These are phyloP conservation scores for Gobiocypris rarus DNA, from an alignment of 2,113 vertebrate genomes.

Conservation along the genomic window DNA sequence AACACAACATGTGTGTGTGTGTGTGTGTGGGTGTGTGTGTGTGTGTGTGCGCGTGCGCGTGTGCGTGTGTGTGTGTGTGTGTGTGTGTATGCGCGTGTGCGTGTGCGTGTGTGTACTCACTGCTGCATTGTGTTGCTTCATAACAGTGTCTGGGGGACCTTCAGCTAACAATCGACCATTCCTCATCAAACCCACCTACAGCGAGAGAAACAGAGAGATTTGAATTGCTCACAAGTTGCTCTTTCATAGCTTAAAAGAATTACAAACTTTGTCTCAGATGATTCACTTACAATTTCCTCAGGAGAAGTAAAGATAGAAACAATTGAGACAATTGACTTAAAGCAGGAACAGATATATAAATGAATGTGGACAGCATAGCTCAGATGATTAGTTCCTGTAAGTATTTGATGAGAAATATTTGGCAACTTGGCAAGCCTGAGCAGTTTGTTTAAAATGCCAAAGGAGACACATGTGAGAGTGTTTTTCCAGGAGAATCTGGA, in stretches of 20 bases:
- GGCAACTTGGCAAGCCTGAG: neutral
- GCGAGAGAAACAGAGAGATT: neutral
- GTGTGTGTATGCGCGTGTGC: too few relatives aligned
- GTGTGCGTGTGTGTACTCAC: conserved; percentile 60
- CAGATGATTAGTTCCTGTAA: neutral
- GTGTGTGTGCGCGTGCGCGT: too few relatives aligned
- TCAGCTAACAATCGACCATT: conserved; percentile 76
- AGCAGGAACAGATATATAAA: too few relatives aligned
- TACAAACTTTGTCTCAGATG: neutral
- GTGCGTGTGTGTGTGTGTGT: too few relatives aligned
- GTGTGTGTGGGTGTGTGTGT: too few relatives aligned
- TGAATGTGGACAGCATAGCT: neutral
- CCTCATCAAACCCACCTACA: conserved; percentile 80
- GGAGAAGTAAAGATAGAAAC: neutral
- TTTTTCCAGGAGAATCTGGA: neutral
- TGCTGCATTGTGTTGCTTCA: conserved; percentile 72
- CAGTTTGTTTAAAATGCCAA: neutral
- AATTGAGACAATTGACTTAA: neutral
- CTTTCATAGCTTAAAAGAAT: neutral
- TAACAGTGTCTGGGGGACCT: conserved; percentile 73
- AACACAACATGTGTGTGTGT: too few relatives aligned
- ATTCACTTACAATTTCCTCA: neutral
- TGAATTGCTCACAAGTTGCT: neutral
- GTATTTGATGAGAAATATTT: neutral
- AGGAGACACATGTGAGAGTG: neutral